phyloP scores from a whole-genome alignment of 2,888 invertebrate species.

The Hypomecis atomaria region DNA sequence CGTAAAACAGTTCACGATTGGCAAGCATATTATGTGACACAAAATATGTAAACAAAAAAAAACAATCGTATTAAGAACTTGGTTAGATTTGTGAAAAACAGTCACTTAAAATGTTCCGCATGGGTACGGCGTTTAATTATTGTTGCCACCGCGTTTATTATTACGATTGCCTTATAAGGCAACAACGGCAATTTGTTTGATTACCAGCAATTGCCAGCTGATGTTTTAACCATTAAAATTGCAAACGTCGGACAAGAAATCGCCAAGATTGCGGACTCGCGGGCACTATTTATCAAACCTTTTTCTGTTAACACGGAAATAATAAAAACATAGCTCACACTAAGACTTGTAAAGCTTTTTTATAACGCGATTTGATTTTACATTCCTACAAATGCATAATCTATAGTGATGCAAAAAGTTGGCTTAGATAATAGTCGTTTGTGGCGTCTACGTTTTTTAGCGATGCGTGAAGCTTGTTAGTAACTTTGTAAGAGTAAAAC shows the following conservation, averaged over 20 bases:
- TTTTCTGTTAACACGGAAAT: slow-evolving; percentile 55
- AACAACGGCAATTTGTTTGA: slow-evolving; percentile 78
- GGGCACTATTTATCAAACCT: slow-evolving; percentile 32
- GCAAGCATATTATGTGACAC: no score
- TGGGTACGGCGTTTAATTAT: slow-evolving; percentile 77
- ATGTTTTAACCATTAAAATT: slow-evolving; percentile 76
- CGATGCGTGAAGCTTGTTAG: slow-evolving; percentile 29
- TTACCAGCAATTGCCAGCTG: slow-evolving; percentile 73
- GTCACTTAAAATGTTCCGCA: slow-evolving; percentile 62
- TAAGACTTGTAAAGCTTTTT: slow-evolving; percentile 54
- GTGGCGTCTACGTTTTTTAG: slow-evolving; percentile 35
- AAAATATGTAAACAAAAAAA: no score
- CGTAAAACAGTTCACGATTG: no score
- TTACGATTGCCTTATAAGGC: slow-evolving; percentile 76
- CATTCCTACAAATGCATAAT: slow-evolving; percentile 60
- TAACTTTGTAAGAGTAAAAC: slow-evolving; percentile 29
- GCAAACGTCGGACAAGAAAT: slow-evolving; percentile 69
- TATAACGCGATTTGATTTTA: slow-evolving; percentile 58
- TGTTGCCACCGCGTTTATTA: slow-evolving; percentile 69
- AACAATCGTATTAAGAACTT: not conserved
- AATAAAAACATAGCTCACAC: slow-evolving; percentile 46
- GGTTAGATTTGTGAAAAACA: slow-evolving; percentile 32
- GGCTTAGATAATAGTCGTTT: slow-evolving; percentile 42
- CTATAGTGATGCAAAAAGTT: slow-evolving; percentile 37
- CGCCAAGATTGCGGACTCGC: slow-evolving; percentile 63